Percentiles rank a stretch among this genome's conserved stretches.
Conservation (phyloP, 2,888 invertebrate genomes). For the Ornithoptera alexandrae region DNA sequence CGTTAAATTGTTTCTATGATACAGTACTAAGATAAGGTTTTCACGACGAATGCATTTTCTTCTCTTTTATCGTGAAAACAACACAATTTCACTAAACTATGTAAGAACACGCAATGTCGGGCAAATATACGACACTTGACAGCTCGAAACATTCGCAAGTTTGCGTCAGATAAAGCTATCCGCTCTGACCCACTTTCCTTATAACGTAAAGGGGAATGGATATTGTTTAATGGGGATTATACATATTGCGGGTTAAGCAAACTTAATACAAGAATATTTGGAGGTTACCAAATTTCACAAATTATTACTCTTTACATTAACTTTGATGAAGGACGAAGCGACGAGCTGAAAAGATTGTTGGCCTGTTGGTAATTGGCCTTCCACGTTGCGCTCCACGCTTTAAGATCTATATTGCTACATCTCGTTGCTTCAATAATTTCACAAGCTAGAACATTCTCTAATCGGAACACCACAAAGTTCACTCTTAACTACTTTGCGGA, state of each 20-base stretch:
- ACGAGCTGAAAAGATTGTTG: too few relatives aligned
- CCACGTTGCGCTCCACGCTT: too few relatives aligned
- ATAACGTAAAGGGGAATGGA: constrained; percentile 12
- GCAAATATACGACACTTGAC: constrained; percentile 37
- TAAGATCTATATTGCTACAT: too few relatives aligned
- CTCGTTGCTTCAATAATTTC: too few relatives aligned
- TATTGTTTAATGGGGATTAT: constrained; percentile 2
- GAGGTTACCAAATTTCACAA: background rate
- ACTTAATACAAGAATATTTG: background rate
- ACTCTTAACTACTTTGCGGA: too few relatives aligned
- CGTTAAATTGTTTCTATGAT: background rate
- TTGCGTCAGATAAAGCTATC: constrained; percentile 48
- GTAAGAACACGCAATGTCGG: constrained; percentile 43
- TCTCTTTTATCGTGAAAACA: constrained; percentile 41
- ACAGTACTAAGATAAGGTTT: background rate
- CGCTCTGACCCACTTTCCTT: constrained; percentile 29
- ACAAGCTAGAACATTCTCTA: too few relatives aligned
- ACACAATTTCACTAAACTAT: constrained; percentile 50
- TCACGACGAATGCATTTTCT: constrained; percentile 32
- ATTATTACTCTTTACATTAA: background rate
- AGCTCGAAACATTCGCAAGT: constrained; percentile 43
- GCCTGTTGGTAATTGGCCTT: too few relatives aligned
- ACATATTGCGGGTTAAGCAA: background rate
- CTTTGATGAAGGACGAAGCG: background rate
- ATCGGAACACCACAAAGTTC: too few relatives aligned